phyloP scores from a whole-genome alignment of 2,888 invertebrate species.

The Pediacus dermestoides region DNA sequence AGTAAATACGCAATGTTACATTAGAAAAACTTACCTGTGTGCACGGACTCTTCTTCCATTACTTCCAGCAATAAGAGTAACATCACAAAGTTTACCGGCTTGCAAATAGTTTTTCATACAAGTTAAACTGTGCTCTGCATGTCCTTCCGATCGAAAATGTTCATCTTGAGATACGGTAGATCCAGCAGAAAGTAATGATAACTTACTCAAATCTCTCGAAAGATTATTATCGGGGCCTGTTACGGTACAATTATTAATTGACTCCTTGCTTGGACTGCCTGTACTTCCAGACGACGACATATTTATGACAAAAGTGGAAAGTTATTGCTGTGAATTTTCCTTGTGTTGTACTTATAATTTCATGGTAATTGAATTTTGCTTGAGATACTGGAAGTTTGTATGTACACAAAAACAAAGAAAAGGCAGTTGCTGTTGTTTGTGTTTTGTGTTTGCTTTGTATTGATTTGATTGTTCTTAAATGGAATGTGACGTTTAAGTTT shows the following conservation, averaged over 20 bases:
- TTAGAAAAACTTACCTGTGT: slow-evolving; percentile 41
- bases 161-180: slow-evolving; percentile 63
- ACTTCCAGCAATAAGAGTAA: slow-evolving; percentile 75
- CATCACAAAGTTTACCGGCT: slow-evolving; percentile 82
- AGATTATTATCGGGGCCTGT: slow-evolving; percentile 52
- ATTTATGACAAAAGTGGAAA: no score
- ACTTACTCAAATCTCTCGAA: slow-evolving; percentile 64
- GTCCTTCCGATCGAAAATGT: slow-evolving; percentile 71
- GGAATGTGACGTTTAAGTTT: no score
- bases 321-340: no score
- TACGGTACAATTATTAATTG: slow-evolving; percentile 31
- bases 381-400: no score
- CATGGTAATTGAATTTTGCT: no score
- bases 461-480: no score
- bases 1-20: background rate
- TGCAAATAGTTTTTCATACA: slow-evolving; percentile 80
- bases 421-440: no score
- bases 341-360: background rate
- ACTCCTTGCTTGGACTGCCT: slow-evolving; percentile 45
- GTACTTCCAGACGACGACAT: slow-evolving; percentile 34
- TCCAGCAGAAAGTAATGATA: slow-evolving; percentile 61
- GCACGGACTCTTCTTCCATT: slow-evolving; percentile 56
- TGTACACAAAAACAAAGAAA: no score
- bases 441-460: no score
- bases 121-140: slow-evolving; percentile 76